A percentile compares a stretch with the other conserved stretches of the same genome.
Conservation (phyloP, 2,797 vertebrate species). For the Pipistrellus pygmaeus region DNA sequence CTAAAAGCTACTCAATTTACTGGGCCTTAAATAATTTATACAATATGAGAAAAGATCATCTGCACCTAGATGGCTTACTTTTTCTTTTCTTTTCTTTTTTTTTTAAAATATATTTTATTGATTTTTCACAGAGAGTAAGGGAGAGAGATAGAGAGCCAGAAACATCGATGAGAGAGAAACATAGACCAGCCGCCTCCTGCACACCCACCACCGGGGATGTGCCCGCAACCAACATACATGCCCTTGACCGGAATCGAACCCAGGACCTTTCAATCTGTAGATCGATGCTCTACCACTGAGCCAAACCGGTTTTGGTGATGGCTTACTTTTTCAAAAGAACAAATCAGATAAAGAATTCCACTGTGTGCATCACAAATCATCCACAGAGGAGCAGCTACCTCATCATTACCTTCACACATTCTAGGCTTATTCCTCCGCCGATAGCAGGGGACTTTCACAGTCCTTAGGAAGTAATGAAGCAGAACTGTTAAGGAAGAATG, state of each 20-base stretch:
- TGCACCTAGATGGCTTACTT: not conserved
- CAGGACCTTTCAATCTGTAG: too few species aligned
- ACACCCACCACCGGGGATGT: too few species aligned
- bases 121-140: too few species aligned
- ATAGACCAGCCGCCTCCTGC: too few species aligned
- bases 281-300: too few species aligned
- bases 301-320: not conserved
- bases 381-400: not conserved
- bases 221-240: too few species aligned
- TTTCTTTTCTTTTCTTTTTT: not conserved
- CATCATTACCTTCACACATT: not conserved
- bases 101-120: too few species aligned
- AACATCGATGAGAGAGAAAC: too few species aligned
- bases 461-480: not conserved
- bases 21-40: not conserved
- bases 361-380: not conserved
- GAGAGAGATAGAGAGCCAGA: too few species aligned
- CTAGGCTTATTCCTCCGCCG: not conserved
- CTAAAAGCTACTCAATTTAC: not conserved
- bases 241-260: too few species aligned
- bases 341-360: not conserved
- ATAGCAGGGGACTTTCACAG: not conserved
- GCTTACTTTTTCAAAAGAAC: not conserved
- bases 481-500: not conserved
- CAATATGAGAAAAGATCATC: not conserved